Conservation (phyloP, 2,113 vertebrate genomes). For the Eurypyga helias region DNA sequence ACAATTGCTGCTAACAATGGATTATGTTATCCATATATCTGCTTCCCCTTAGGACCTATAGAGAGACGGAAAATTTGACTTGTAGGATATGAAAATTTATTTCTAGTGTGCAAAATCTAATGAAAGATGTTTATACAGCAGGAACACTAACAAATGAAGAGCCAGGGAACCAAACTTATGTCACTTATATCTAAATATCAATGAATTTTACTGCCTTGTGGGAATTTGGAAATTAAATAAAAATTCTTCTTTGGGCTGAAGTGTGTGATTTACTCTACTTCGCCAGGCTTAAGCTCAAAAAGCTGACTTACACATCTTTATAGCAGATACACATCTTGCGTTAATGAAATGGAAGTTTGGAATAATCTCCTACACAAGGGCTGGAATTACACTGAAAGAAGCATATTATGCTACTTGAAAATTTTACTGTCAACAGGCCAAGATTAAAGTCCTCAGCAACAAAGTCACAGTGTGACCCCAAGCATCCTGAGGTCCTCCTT, state of each 20-base stretch:
- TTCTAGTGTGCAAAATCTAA: not conserved
- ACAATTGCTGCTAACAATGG: not conserved
- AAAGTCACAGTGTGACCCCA: not conserved
- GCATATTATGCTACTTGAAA: not conserved
- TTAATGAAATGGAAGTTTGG: not conserved
- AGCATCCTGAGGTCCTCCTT: not conserved
- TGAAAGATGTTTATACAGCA: not conserved
- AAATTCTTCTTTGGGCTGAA: not conserved
- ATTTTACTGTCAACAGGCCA: not conserved
- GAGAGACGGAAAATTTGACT: not conserved
- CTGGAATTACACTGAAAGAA: not conserved
- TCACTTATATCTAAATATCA: not conserved
- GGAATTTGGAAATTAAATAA: not conserved
- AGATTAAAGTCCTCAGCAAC: not conserved
- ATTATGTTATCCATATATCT: not conserved
- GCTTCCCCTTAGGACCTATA: not conserved
- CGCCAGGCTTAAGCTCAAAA: not conserved
- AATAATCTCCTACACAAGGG: not conserved
- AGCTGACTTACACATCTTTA: not conserved
- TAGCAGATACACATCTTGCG: not conserved
- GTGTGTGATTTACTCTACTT: not conserved
- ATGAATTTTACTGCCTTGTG: not conserved
- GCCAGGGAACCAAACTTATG: not conserved
- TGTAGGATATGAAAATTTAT: not conserved
- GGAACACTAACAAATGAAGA: not conserved